These are phyloP conservation scores for Caenorhabditis sulstoni DNA, from an alignment of 2,888 invertebrate genomes.

Conservation along the genomic window DNA sequence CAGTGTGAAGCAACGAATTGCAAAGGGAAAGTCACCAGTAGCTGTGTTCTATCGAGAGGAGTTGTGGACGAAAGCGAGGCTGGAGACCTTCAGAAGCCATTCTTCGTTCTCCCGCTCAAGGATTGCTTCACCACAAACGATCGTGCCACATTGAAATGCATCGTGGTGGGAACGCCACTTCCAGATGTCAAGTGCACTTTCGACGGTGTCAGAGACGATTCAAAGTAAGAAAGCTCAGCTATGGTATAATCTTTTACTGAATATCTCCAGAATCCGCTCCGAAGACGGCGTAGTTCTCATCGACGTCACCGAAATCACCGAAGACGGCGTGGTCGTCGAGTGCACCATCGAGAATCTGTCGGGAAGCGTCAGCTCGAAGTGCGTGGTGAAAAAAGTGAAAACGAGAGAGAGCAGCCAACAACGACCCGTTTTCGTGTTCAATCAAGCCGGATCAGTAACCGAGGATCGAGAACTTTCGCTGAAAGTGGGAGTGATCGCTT, in stretches of 20 bases:
- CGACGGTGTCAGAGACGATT: constrained; percentile 38
- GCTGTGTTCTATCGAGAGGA: constrained; percentile 37
- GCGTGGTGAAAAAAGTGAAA: constrained; percentile 50
- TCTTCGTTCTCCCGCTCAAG: constrained; percentile 63
- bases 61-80: constrained; percentile 31
- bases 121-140: constrained; percentile 38
- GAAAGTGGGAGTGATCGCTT: constrained; percentile 79
- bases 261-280: constrained; percentile 39
- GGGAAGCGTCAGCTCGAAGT: constrained; percentile 45
- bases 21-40: constrained; percentile 59
- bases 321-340: constrained; percentile 54
- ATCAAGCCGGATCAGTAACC: constrained; percentile 40
- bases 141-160: constrained; percentile 53
- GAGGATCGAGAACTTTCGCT: constrained; percentile 55
- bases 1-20: constrained; percentile 65
- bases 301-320: constrained; percentile 41
- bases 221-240: constrained; percentile 14
- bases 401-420: constrained; percentile 38
- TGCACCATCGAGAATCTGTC: constrained; percentile 52
- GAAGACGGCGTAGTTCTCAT: constrained; percentile 72
- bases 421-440: constrained; percentile 63
- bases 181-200: constrained; percentile 57
- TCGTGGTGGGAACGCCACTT: constrained; percentile 58
- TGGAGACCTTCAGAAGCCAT: constrained; percentile 61
- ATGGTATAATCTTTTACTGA: background rate